phyloP scores from a whole-genome alignment of 64 coral and sea anemone species.

The Actinia tenebrosa region DNA sequence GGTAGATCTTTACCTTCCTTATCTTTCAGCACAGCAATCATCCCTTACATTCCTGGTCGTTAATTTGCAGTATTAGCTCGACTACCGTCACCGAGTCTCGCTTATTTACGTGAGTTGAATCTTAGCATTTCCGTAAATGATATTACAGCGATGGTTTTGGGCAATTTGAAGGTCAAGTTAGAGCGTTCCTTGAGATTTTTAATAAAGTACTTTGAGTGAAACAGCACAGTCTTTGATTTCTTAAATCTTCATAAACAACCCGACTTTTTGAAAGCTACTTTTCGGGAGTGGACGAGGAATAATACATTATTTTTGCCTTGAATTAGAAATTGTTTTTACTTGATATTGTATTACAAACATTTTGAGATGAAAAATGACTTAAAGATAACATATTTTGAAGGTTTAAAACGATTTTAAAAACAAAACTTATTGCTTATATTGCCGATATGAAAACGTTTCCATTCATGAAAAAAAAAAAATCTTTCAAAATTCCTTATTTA shows the following conservation, averaged over 20 bases:
- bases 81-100: neutral
- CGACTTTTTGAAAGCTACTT: too few species aligned
- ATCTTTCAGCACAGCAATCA: neutral
- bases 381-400: too few species aligned
- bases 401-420: too few species aligned
- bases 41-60: neutral
- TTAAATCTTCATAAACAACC: neutral
- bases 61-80: neutral
- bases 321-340: too few species aligned
- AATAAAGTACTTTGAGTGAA: neutral
- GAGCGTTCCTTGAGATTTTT: neutral
- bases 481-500: too few species aligned
- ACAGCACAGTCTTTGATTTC: neutral
- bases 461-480: too few species aligned
- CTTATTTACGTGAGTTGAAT: neutral
- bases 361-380: too few species aligned
- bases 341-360: too few species aligned
- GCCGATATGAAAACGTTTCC: too few species aligned
- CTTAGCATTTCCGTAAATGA: constrained; percentile 7
- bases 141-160: neutral
- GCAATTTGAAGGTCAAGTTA: constrained; percentile 2
- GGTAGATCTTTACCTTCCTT: neutral
- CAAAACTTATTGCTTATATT: too few species aligned
- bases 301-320: too few species aligned
- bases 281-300: too few species aligned